Percentiles rank a stretch among this genome's conserved stretches.
Evolutionary conservation across 2,888 invertebrate genomes (phyloP).

Genomic region (Sialis fuliginosa): DNA sequence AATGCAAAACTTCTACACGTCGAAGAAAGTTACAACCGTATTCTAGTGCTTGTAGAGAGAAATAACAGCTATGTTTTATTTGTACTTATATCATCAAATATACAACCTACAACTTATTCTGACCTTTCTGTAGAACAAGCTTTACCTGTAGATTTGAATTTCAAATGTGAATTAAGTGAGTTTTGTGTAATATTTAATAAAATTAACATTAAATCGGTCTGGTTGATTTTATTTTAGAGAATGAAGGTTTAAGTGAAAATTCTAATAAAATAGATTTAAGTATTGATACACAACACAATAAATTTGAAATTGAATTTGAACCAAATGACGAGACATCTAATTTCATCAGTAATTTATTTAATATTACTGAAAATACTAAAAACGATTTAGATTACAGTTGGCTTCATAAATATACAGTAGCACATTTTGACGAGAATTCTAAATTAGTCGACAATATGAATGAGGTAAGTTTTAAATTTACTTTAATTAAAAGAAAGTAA

Average conservation of each 20-base stretch:
- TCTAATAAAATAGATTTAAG: not conserved
- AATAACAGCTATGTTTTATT: constrained; percentile 35
- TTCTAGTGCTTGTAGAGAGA: constrained; percentile 39
- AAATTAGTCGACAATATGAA: not conserved
- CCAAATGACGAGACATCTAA: not conserved
- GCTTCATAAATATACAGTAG: constrained; percentile 36
- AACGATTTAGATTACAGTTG: constrained; percentile 35
- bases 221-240: not conserved
- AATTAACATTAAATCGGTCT: not conserved
- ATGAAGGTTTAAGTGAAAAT: not conserved
- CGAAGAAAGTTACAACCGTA: constrained; percentile 31
- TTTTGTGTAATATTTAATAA: constrained; percentile 21
- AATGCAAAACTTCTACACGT: constrained; percentile 20
- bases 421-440: not conserved
- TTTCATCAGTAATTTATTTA: not conserved
- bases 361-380: constrained; percentile 4
- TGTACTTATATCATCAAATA: constrained; percentile 36
- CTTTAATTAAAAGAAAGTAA: not conserved
- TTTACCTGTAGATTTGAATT: constrained; percentile 61
- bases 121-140: constrained; percentile 68
- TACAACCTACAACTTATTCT: constrained; percentile 50
- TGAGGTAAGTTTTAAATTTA: constrained; percentile 10
- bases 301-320: constrained; percentile 1
- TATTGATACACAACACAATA: not conserved
- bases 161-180: constrained; percentile 52